These are phyloP conservation scores for Eumeta japonica DNA, from an alignment of 1,140 invertebrate species.

Conservation along the genomic window DNA sequence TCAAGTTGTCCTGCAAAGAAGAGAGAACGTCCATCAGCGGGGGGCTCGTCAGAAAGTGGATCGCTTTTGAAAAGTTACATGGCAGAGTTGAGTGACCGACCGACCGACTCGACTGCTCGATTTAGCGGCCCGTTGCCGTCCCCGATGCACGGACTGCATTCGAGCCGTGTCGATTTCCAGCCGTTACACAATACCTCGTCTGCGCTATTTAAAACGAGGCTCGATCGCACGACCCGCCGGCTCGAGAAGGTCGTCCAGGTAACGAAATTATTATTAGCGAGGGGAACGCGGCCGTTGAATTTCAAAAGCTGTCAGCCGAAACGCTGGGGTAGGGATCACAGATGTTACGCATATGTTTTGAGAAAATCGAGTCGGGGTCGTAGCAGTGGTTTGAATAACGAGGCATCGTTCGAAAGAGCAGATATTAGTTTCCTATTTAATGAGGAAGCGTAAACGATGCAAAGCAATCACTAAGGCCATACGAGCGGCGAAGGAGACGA, in stretches of 20 bases:
- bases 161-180: slow-evolving; percentile 24
- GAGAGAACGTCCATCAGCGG: slow-evolving; percentile 25
- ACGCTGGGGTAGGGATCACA: no score
- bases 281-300: no score
- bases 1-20: slow-evolving; percentile 70
- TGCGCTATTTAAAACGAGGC: background rate
- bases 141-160: slow-evolving; percentile 33
- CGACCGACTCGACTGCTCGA: slow-evolving; percentile 13
- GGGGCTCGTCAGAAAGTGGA: no score
- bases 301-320: no score
- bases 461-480: slow-evolving; percentile 36
- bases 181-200: slow-evolving; percentile 28
- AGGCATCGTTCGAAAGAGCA: background rate
- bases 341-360: no score
- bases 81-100: slow-evolving; percentile 24
- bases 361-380: no score
- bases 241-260: slow-evolving; percentile 20
- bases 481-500: slow-evolving; percentile 26
- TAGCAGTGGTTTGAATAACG: no score
- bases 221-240: background rate
- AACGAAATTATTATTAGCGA: slow-evolving; percentile 20
- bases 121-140: slow-evolving; percentile 34
- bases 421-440: slow-evolving; percentile 4
- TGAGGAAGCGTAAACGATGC: slow-evolving; percentile 30
- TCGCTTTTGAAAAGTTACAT: slow-evolving; percentile 3